Evolutionary conservation across 23 tunicate genomes (phyloP).

Genomic region (Trididemnum clinides): DNA sequence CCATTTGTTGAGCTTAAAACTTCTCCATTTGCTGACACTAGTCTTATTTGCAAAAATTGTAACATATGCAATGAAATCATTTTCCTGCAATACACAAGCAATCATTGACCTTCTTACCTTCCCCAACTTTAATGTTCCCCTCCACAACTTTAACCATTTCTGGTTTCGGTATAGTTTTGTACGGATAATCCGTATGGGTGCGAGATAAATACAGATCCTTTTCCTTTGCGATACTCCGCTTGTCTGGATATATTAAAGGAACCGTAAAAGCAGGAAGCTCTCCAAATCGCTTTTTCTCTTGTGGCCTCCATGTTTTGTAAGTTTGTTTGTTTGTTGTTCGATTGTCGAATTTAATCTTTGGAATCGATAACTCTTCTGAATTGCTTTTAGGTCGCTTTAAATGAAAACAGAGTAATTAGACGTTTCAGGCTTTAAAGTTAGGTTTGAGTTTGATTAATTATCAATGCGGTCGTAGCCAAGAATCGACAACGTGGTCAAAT

Average conservation of each 20-base stretch:
- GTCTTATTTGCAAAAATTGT: too few species aligned
- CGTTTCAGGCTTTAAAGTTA: too few species aligned
- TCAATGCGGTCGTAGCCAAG: too few species aligned
- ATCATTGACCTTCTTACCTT: too few species aligned
- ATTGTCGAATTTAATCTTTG: constrained; percentile 58
- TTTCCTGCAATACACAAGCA: too few species aligned
- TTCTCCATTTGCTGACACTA: too few species aligned
- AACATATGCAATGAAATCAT: too few species aligned
- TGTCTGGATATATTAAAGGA: constrained; percentile 73
- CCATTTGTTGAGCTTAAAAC: too few species aligned
- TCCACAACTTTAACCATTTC: constrained; percentile 64
- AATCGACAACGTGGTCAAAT: too few species aligned
- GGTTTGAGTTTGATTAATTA: too few species aligned
- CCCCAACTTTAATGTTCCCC: constrained; percentile 91
- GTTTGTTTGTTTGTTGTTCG: constrained; percentile 74
- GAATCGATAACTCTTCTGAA: background rate
- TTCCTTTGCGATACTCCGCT: background rate
- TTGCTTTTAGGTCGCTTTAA: constrained; percentile 50
- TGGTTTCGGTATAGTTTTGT: constrained; percentile 70
- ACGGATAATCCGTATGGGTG: constrained; percentile 81
- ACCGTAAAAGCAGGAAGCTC: constrained; percentile 78
- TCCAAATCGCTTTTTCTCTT: constrained; percentile 64
- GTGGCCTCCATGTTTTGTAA: constrained; percentile 65
- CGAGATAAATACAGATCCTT: constrained; percentile 60
- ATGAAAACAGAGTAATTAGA: too few species aligned